Base-by-base conservation (phyloP, 2,888 invertebrate genomes). In the Hypolimnas misippus region DNA sequence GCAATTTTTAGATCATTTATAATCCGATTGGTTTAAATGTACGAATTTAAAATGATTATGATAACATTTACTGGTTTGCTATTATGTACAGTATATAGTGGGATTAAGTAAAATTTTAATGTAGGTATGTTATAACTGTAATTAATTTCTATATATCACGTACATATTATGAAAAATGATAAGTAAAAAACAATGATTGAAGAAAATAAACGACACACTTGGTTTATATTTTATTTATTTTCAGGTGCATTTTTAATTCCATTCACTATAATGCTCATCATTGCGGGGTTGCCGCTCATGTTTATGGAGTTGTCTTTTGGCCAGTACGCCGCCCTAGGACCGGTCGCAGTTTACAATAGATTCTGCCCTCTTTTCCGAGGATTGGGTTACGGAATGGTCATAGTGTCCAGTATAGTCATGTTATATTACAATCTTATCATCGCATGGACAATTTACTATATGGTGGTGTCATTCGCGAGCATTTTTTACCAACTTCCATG, bases 301-400 rank as follows among this genome's bases (percentile, higher is more conserved):
- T 96, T 96, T 76, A 95, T 96, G 95, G 97, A 97, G 81, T 87
- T 96, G n/a, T 94, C 96, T 0, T 94, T 97, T 67, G 97, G 97
- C 0, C 97, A 97, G 81, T 97, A 95, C 79, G 96, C 96, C 29
- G 96, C 95, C 3, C 80, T 95, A 58, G 95, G 95, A 8, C 96
- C 97, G 0, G 95, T 96, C 14, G 96, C 96, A 14, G 95, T 96
- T 52, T 97, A 96, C 92, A 94, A 95, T 73, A 94, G 95, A 74
- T 96, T 97, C 81, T 96, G 95, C 70, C 96, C 96, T 0, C 92
- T 97, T 7, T 95, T 97, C 76, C 94, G 94, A 68, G 96, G 95
- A 8, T 84, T 96, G 12, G 96, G 96, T 59, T 95, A 95, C 69
- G 95, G 95, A 68, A 96, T 96, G 96, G 94, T 96, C 64, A 93